Evolutionary conservation across 2,888 invertebrate species (phyloP), one percentile per base, ranked within the genome.

Genomic region (Cephus runcator): DNA sequence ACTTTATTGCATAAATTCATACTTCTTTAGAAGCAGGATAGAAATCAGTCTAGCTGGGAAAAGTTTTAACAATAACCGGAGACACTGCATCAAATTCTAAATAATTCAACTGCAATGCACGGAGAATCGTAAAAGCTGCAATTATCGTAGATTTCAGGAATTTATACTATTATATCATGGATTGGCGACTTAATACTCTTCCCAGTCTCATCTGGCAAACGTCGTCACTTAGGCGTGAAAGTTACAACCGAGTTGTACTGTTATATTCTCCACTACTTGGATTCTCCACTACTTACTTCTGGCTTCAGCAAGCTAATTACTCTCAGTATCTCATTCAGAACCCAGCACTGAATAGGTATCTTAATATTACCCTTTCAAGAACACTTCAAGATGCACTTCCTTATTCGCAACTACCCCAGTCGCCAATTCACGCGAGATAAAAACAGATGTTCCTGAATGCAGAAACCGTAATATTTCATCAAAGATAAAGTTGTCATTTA

Each of bases 251-350:
- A 56, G 56, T 56, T 56, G 56, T 23, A 56, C 56, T 2, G 23
- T 23, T 56, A 56, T 56, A 56, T 56, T 23, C 56, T 56, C 56
- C 56, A 40, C 15, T 40, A 40, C 40, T 40, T 40, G 15, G 6
- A 40, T 40, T 15, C 40, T 40, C 40, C 40, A 23, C 23, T 56
- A 23, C 56, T 56, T 56, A 23, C 23, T 56, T 56, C 73, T 74
- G 69, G 77, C 73, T 73, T 40, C 73, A 75, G 69, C 34, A 69
- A 40, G 75, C 77, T 75, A 77, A 77, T 77, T 77, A 77, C 77
- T 77, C 69, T 71, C 74, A 74, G 77, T 73, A 56, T 74, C 35
- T 73, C 35, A 69, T 68, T 77, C 31, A 34, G 69, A 71, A 69
- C 71, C 56, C 23, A 9, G 23, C 56, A 56, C 23, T 75, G 69